Conservation (phyloP, 2,113 vertebrate genomes). For the Clarias batrachus region DNA sequence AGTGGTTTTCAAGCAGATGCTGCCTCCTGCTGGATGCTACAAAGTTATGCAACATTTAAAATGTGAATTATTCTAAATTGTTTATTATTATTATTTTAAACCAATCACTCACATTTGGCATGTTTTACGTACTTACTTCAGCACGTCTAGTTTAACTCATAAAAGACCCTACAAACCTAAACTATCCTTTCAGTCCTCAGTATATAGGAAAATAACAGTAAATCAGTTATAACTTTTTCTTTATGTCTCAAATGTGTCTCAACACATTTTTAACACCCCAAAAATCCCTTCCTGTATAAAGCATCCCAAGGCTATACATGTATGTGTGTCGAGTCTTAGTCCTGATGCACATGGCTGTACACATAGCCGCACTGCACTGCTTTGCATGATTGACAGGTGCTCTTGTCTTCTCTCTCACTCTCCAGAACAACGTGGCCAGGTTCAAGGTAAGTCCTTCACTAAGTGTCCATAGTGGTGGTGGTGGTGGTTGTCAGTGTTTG, state of each 20-base stretch:
- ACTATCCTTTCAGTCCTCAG: not conserved
- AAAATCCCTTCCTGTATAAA: not conserved
- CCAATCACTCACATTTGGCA: not conserved
- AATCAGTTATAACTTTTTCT: not conserved
- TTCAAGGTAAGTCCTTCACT: slow-evolving; percentile 74
- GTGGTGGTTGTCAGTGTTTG: slow-evolving; percentile 52
- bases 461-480: slow-evolving; percentile 62
- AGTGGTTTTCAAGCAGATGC: slow-evolving; percentile 61
- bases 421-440: slow-evolving; percentile 73
- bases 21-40: slow-evolving; percentile 64
- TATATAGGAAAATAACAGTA: not conserved
- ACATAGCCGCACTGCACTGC: slow-evolving; percentile 59
- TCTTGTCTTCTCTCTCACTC: slow-evolving; percentile 70
- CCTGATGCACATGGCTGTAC: slow-evolving; percentile 35
- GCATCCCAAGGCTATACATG: not conserved
- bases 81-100: not conserved
- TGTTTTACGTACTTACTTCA: not conserved
- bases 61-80: not conserved
- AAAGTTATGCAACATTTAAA: not conserved
- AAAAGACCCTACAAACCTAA: not conserved
- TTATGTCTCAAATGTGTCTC: not conserved
- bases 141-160: not conserved
- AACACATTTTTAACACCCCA: not conserved
- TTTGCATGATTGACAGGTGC: slow-evolving; percentile 79
- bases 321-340: not conserved